Conservation (phyloP, 2,797 vertebrate species). For the Notolepis coatsorum region DNA sequence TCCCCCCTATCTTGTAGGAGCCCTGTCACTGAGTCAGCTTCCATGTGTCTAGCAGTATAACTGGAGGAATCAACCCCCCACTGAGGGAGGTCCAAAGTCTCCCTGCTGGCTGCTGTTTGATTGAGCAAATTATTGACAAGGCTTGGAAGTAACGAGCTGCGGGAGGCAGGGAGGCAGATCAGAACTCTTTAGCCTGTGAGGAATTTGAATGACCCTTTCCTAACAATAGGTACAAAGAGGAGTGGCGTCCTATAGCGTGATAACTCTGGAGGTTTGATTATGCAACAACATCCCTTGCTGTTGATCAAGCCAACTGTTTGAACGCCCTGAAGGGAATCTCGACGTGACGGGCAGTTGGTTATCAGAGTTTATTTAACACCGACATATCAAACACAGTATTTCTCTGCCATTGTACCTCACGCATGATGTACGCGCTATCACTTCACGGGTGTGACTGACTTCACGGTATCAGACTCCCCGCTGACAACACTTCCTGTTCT, state of each 20-base stretch:
- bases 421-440: background rate
- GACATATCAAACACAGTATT: background rate
- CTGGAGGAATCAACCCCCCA: conserved; percentile 52
- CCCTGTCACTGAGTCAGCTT: conserved; percentile 5
- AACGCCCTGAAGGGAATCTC: conserved; percentile 40
- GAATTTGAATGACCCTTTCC: conserved; percentile 42
- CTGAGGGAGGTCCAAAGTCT: conserved; percentile 74
- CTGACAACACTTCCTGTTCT: background rate
- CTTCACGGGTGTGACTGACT: background rate
- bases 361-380: conserved; percentile 26
- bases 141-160: conserved; percentile 11
- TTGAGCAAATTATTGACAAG: conserved; percentile 77
- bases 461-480: background rate
- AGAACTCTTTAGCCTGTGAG: conserved; percentile 21
- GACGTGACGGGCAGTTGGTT: conserved; percentile 1
- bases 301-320: conserved; percentile 47
- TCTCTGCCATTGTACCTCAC: background rate
- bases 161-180: conserved; percentile 8
- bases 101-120: conserved; percentile 36
- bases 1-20: background rate
- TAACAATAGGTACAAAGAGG: conserved; percentile 39
- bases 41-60: conserved; percentile 13
- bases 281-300: conserved; percentile 40
- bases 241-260: conserved; percentile 31
- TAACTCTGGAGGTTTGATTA: conserved; percentile 37